Percentiles rank a stretch among this genome's conserved stretches.
Conservation (phyloP, 1,140 invertebrate genomes). For the Trialeurodes vaporariorum region DNA sequence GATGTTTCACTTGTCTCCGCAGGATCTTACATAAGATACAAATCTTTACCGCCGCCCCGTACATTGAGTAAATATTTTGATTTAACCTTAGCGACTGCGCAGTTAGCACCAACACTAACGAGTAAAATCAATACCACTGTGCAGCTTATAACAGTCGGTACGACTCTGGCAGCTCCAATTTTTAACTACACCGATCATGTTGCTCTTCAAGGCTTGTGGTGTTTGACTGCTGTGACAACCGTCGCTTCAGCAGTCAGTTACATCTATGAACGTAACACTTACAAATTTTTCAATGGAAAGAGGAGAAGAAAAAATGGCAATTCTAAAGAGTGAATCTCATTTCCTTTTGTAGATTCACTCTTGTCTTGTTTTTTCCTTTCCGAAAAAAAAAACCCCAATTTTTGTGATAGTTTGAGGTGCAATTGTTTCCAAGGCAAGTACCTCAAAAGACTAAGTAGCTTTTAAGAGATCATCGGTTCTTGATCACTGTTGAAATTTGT, state of each 20-base stretch:
- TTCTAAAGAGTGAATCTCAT: no score
- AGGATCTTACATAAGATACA: conserved; percentile 81
- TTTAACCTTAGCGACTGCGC: conserved; percentile 75
- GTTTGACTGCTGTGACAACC: conserved; percentile 32
- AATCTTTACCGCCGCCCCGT: conserved; percentile 74
- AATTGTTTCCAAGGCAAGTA: no score
- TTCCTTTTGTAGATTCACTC: no score
- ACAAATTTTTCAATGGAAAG: not conserved
- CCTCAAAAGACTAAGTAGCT: no score
- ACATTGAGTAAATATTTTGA: conserved; percentile 84
- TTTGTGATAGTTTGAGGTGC: no score
- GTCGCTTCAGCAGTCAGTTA: conserved; percentile 30
- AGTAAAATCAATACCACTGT: conserved; percentile 91
- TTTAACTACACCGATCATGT: conserved; percentile 67
- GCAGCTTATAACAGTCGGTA: conserved; percentile 66
- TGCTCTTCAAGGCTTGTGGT: conserved; percentile 63
- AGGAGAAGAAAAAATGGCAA: not conserved
- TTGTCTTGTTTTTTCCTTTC: no score
- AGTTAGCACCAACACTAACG: conserved; percentile 76
- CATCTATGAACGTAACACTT: conserved; percentile 7
- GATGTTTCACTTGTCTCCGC: conserved; percentile 71
- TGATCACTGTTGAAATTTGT: no score
- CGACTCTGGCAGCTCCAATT: conserved; percentile 72
- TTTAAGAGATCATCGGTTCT: no score
- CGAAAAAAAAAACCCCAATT: no score